Base-by-base conservation (phyloP, 2,113 vertebrate genomes). In the Oxyruncus cristatus region DNA sequence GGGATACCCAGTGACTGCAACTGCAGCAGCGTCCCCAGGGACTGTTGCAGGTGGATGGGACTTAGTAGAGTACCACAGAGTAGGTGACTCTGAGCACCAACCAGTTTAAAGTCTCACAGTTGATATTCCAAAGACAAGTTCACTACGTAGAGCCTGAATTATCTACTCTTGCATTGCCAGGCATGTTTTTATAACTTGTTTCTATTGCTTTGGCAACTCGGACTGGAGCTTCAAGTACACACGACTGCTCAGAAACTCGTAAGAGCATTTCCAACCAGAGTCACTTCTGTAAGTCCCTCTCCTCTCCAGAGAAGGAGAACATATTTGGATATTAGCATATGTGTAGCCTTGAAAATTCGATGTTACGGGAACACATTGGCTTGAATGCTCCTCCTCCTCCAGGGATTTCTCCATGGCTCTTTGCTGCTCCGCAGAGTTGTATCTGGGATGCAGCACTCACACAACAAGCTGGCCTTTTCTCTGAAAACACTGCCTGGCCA, bases 381-480 rank as follows among this genome's bases (percentile, higher is more conserved):
- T 67, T 62, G 27, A 4, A 13, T 17, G 55, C n/a, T 83, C 16
- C 88, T 84, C 41, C 81, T 76, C 23, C 85, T 95, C 77, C 12
- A 4, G 85, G 93, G 84, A 65, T 66, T 85, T 62, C 87, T 81
- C 56, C 23, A 4, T 17, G 66, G 79, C 61, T 92, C 55, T 65
- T 92, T 52, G 73, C 94, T 83, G 70, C 75, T 95, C 49, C 0
- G 10, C 30, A 27, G 77, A 80, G 77, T 61, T 92, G 85, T 77
- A 65, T 74, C 92, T 42, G 93, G 87, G 92, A 66, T 61, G 82
- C 75, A 67, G 90, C 70, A 14, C 88, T 96, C 46, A 18, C 93
- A 63, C 85, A 72, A 77, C 86, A 68, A 92, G 78, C 88, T 79
- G 90, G 85, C 83, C 83, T 76, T 71, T 78, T 82, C 93, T 89